These are phyloP conservation scores for Metacarcinus magister DNA, from an alignment of 2,888 invertebrate species.

Conservation along the genomic window DNA sequence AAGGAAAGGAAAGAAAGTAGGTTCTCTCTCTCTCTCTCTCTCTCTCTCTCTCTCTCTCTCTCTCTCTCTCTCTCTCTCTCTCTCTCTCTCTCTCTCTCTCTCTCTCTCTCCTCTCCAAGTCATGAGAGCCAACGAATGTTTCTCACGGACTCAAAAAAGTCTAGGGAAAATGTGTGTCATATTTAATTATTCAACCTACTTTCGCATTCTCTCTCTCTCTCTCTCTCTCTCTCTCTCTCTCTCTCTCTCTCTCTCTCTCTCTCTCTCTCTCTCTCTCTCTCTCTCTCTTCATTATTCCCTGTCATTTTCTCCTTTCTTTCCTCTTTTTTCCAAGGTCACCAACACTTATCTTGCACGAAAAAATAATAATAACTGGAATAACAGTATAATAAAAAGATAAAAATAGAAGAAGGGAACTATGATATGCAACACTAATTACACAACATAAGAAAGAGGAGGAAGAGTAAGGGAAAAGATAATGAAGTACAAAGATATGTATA, in stretches of 20 bases:
- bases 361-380: no score
- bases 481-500: no score
- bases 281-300: not conserved
- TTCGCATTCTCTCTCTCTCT: not conserved
- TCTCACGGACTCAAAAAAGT: not conserved
- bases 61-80: not conserved
- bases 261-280: conserved; percentile 26
- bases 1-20: not conserved
- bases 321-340: not conserved
- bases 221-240: conserved; percentile 26
- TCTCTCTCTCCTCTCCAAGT: no score
- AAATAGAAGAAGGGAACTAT: no score
- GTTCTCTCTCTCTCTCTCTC: no score
- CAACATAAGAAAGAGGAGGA: not conserved
- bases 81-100: no score
- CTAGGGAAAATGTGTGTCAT: not conserved
- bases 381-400: no score
- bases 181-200: conserved; percentile 1
- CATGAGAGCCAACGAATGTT: not conserved
- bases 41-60: not conserved
- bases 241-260: conserved; percentile 26
- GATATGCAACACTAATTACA: no score
- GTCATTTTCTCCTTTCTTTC: not conserved
- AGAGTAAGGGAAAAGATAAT: not conserved
- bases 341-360: no score